These are phyloP conservation scores for Platichthys flesus DNA, from an alignment of 2,113 vertebrate genomes.

Conservation along the genomic window DNA sequence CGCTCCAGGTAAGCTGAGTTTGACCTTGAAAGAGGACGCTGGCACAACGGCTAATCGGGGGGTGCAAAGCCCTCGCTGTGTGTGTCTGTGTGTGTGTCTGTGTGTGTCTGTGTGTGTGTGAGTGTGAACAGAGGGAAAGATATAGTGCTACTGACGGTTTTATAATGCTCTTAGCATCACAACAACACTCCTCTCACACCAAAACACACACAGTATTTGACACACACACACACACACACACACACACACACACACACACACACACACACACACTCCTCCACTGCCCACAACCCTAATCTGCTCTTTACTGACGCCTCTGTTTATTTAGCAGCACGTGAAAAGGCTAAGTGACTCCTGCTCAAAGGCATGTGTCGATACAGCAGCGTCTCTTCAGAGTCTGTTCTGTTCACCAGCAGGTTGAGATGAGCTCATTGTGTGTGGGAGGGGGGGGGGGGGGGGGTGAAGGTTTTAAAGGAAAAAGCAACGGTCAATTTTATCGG, in stretches of 20 bases:
- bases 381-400: neutral
- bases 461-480: conserved; percentile 10
- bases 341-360: conserved; percentile 26
- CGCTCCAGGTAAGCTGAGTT: conserved; percentile 52
- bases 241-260: conserved; percentile 45
- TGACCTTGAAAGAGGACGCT: conserved; percentile 68
- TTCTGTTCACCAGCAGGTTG: neutral
- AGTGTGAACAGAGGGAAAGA: neutral
- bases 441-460: too few species aligned
- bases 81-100: conserved; percentile 15
- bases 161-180: conserved; percentile 37
- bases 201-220: conserved; percentile 42
- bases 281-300: conserved; percentile 22
- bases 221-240: conserved; percentile 31
- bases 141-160: conserved; percentile 15
- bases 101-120: conserved; percentile 9
- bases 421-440: conserved; percentile 5
- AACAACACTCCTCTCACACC: conserved; percentile 27
- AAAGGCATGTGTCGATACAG: conserved; percentile 29
- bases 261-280: conserved; percentile 11
- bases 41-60: conserved; percentile 40
- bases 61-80: conserved; percentile 14
- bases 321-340: conserved; percentile 35
- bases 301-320: conserved; percentile 23
- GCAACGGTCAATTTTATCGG: neutral